Evolutionary conservation across 2,888 invertebrate species (phyloP).

Genomic region (Hymenopus coronatus): DNA sequence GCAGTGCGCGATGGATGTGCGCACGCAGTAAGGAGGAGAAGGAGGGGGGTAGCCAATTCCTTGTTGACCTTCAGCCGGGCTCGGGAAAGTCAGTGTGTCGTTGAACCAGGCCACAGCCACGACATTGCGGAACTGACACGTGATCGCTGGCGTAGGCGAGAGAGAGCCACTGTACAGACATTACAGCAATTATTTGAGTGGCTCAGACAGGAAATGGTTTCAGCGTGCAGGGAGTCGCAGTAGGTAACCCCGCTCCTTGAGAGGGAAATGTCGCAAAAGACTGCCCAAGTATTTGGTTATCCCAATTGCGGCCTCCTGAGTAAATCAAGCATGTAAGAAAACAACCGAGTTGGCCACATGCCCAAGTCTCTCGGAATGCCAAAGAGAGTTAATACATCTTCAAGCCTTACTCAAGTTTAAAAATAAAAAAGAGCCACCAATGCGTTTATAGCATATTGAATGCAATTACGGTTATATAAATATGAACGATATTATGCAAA

Average conservation of each 20-base stretch:
- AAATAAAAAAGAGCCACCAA: no score
- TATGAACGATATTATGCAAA: no score
- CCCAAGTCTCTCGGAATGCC: not conserved
- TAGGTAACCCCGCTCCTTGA: not conserved
- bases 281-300: not conserved
- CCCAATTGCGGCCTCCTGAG: not conserved
- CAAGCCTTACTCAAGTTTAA: not conserved
- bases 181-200: not conserved
- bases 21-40: not conserved
- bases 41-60: constrained; percentile 8
- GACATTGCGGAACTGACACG: constrained; percentile 29
- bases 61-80: constrained; percentile 36
- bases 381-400: no score
- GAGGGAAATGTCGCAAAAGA: no score
- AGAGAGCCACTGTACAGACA: not conserved
- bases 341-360: not conserved
- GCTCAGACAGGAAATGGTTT: not conserved
- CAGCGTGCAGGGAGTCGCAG: not conserved
- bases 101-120: constrained; percentile 34
- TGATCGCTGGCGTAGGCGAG: constrained; percentile 18
- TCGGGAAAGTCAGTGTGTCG: constrained; percentile 38
- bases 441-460: no score
- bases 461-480: no score
- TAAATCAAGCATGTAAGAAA: not conserved
- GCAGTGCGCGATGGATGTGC: not conserved